A percentile compares a stretch with the other conserved stretches of the same genome.
Conservation (phyloP, 2,797 vertebrate genomes). For the Falco cherrug region DNA sequence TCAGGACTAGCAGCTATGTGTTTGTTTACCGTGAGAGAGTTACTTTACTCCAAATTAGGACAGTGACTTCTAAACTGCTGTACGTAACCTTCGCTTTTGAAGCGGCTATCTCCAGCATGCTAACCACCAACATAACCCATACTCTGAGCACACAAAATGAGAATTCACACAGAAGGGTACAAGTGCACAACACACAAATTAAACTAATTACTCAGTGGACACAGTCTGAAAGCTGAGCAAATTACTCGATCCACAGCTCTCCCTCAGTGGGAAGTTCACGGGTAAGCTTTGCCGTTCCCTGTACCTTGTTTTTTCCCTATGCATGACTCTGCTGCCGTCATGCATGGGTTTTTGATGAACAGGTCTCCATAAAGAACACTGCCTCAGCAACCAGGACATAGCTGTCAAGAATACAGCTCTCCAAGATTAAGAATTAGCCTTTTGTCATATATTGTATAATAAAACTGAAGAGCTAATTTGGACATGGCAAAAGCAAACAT, state of each 20-base stretch:
- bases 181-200: background rate
- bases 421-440: background rate
- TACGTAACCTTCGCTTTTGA: background rate
- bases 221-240: background rate
- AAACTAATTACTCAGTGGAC: background rate
- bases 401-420: background rate
- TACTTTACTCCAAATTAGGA: background rate
- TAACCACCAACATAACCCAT: accelerated
- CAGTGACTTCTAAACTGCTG: background rate
- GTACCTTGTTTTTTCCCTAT: background rate
- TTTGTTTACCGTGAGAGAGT: background rate
- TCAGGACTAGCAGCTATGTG: background rate
- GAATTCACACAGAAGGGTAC: background rate
- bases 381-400: background rate
- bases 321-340: background rate
- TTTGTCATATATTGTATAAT: accelerated
- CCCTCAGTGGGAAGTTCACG: background rate
- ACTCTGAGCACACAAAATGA: background rate
- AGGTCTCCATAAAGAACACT: background rate
- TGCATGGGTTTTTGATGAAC: background rate
- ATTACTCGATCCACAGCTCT: background rate
- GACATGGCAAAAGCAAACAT: background rate
- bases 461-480: background rate
- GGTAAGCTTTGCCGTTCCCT: background rate
- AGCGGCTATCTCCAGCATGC: background rate